Evolutionary conservation across 2,113 vertebrate species (phyloP).

Genomic region (Alosa alosa): DNA sequence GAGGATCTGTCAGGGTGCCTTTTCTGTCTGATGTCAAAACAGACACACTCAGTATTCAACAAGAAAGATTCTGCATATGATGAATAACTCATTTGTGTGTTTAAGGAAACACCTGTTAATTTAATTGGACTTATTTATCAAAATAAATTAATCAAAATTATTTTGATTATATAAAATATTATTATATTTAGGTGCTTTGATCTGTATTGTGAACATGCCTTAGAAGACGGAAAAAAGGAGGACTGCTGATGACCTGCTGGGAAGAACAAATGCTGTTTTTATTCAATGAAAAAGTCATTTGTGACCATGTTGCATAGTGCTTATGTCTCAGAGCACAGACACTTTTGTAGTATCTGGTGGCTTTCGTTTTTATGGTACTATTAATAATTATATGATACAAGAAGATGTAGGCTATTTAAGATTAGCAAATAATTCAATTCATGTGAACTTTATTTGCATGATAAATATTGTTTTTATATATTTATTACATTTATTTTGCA

Average conservation of each 20-base stretch:
- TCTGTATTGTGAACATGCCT: background rate
- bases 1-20: slow-evolving; percentile 66
- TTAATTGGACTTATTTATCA: background rate
- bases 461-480: background rate
- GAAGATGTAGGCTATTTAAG: no score
- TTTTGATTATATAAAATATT: no score
- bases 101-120: background rate
- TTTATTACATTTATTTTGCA: background rate
- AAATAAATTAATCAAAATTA: background rate
- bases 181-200: background rate
- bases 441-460: no score
- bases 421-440: background rate
- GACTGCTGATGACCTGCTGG: no score
- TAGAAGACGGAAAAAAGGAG: no score
- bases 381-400: background rate
- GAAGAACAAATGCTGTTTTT: background rate
- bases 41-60: slow-evolving; percentile 64
- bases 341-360: no score
- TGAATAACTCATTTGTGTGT: background rate
- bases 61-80: slow-evolving; percentile 45
- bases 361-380: background rate
- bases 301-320: background rate
- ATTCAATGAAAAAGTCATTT: background rate
- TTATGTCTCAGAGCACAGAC: background rate
- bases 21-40: slow-evolving; percentile 51